Base-by-base conservation (phyloP, 2,888 invertebrate genomes). In the Zygogramma bicolorata region DNA sequence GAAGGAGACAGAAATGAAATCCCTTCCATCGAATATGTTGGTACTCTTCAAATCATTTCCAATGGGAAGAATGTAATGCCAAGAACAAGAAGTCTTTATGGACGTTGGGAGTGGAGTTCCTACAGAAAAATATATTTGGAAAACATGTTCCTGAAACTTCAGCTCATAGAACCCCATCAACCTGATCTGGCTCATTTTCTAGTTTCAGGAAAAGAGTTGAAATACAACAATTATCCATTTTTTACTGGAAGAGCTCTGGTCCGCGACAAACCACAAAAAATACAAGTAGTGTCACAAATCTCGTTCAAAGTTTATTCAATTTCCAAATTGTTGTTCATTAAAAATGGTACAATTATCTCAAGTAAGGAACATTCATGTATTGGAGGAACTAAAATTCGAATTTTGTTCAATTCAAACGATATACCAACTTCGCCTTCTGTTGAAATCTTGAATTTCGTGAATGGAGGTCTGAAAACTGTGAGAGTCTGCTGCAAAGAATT, bases 21-120 rank as follows among this genome's bases (percentile, higher is more conserved):
- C 6, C 84, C 85, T 3, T 63, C 70, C 3, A 79, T 85, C 6
- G 82, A 84, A 59, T 82, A 82, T 65, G 79, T 85, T 5, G 80
- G 80, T 13, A 74, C 82, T 3, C 84, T 86, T 1, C 71, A 71
- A 7, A 25, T 38, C n/a, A 81, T 86, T 65, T 66, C 79, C 25
- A 57, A 78, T 22, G 85, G 85, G 49, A 53, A 69, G 46, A 20
- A 65, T 31, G 65, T 59, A 18, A 5, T 72, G n/a, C 58, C 42
- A 65, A 66, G 61, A 68, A 59, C 57, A 60, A 27, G 63, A 29
- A 63, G 40, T 46, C 42, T 63, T 25, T 59, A 68, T 22, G 27
- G 75, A 71, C 38, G 73, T 25, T 86, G 86, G 86, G 76, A 81
- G 29, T 77, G 78, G 0, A 82, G 75, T 10, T 68, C 78, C 0